Evolutionary conservation across 2,888 invertebrate genomes (phyloP), one percentile per base, ranked within the genome.

Genomic region (Cremastinae sp.): DNA sequence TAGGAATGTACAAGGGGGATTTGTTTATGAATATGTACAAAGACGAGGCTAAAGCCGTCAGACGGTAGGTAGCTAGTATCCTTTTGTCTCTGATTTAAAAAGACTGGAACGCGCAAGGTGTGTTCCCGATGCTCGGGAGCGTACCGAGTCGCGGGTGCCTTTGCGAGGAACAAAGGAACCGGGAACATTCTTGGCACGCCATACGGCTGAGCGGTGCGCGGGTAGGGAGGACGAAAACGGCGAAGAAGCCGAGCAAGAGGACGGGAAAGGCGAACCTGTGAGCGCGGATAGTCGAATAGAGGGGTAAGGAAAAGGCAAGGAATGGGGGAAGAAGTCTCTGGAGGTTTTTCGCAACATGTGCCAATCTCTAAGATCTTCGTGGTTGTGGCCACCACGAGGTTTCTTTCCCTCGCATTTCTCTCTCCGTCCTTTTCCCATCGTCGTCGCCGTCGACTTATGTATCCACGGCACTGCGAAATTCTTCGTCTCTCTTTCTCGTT

Each of bases 1-100:
- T 66, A 77, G 66, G 74, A 78, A 74, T 77, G 58, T 69, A 70
- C 47, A 54, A 45, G 45, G 41, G 43, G 14, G 18, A 12, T 69
- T 14, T 51, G 38, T 22, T 22, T 16, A 16, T 61, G 38, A n/a
- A 43, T 36, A 51, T 49, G 66, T 51, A 65, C 59, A 28, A 28
- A 41, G 38, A 10, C 49, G 68, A 75, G 38, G 47, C 65, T 62
- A 72, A 51, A 56, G 53, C 62, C 61, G 62, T 56, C 53, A 51
- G 59, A 43, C 38, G 62, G 36, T 56, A 66, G 73, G 69, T 61
- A 70, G 73, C 77, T 41, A 70, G 72, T 78, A 79, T 78, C 76
- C 79, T 80, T 80, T 80, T 80, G 80, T 80, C 78, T 79, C 74
- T 80, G 78, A 75, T 80, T 80, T 77, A 78, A 79, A 80, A 80